phyloP scores from a whole-genome alignment of 2,888 invertebrate species.

The Chrysolina oricalcia region DNA sequence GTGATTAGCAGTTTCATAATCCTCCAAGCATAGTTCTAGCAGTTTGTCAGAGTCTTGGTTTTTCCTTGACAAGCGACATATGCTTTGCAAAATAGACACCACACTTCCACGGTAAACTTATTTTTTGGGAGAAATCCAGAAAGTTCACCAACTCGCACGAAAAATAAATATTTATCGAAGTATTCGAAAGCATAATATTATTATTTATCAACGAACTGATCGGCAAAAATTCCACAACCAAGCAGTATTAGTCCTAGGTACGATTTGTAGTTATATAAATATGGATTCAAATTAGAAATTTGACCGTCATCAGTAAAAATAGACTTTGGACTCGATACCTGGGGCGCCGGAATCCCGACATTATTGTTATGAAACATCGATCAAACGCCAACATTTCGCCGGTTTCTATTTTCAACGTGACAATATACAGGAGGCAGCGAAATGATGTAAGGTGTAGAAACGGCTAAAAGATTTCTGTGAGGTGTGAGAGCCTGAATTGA shows the following conservation, averaged over 20 bases:
- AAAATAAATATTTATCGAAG: neutral
- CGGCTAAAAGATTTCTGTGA: too few relatives aligned
- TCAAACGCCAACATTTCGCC: constrained; percentile 4
- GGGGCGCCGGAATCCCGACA: constrained; percentile 35
- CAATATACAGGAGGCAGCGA: neutral
- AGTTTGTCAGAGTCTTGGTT: too few relatives aligned
- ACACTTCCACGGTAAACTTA: neutral
- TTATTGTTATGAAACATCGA: constrained; percentile 18
- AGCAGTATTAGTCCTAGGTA: constrained; percentile 3
- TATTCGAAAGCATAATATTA: neutral
- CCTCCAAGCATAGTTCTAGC: too few relatives aligned
- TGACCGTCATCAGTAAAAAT: constrained; percentile 41
- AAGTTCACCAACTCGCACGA: neutral
- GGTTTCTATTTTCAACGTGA: neutral
- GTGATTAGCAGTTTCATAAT: too few relatives aligned
- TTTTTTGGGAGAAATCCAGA: neutral
- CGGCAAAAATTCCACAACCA: neutral
- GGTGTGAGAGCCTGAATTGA: too few relatives aligned
- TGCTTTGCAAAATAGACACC: too few relatives aligned
- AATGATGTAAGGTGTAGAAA: too few relatives aligned
- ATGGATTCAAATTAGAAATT: constrained; percentile 33
- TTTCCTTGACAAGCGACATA: too few relatives aligned
- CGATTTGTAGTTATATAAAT: constrained; percentile 4
- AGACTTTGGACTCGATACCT: constrained; percentile 40
- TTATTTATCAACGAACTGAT: constrained; percentile 13